These are phyloP conservation scores for Rhynchomys soricoides DNA, from an alignment of 2,113 vertebrate genomes.

Conservation along the genomic window DNA sequence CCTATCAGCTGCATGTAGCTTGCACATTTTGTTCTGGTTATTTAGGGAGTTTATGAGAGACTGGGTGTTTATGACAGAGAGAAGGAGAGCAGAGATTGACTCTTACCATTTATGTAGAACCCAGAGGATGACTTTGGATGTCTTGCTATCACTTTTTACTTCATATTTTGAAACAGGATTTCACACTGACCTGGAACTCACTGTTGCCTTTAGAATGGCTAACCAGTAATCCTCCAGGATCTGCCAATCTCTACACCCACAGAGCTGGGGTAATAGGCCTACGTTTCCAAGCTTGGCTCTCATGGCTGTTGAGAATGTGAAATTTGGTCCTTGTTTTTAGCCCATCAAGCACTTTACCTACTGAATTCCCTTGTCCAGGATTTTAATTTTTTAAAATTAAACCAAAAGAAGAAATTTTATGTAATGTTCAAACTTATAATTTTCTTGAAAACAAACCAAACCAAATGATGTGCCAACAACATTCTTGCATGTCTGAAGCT, in stretches of 20 bases:
- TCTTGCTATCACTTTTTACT: background rate
- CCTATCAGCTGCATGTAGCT: background rate
- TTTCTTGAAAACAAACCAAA: constrained; percentile 25
- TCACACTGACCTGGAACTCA: background rate
- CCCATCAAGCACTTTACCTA: background rate
- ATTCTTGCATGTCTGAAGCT: background rate
- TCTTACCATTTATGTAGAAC: background rate
- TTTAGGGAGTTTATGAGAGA: background rate
- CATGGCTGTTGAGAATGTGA: background rate
- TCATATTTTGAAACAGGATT: background rate
- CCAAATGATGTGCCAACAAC: background rate
- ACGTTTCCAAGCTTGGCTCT: background rate
- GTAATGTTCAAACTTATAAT: background rate
- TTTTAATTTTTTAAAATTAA: constrained; percentile 39
- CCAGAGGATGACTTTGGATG: background rate
- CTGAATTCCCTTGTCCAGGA: background rate
- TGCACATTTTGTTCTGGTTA: background rate
- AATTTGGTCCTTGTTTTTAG: background rate
- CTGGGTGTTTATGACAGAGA: background rate
- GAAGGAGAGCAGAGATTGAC: background rate
- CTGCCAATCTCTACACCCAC: background rate
- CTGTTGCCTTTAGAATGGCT: background rate
- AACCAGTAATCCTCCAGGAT: background rate
- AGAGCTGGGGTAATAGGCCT: background rate
- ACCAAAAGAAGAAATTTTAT: constrained; percentile 7